Evolutionary conservation across 2,797 vertebrate genomes (phyloP), one percentile per base, ranked within the genome.

Genomic region (Coluber constrictor): DNA sequence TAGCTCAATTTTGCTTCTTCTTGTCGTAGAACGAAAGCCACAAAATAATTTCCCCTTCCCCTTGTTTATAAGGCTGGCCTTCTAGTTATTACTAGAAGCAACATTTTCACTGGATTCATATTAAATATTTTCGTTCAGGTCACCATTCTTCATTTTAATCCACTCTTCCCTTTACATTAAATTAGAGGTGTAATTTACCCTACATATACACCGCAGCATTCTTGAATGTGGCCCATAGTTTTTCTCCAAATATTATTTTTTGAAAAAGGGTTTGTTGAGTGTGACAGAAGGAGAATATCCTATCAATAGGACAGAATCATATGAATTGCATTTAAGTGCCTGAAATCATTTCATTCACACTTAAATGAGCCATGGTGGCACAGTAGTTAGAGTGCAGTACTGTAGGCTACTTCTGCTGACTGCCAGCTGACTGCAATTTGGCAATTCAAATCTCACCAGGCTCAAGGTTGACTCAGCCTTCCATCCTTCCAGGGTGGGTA

Each of bases 1-100:
- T 96, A 96, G 79, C 47, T 95, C 95, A 86, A 87, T 51, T 94
- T 93, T 94, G 87, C 66, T 90, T 95, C 94, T 37, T 94, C 92
- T 89, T 57, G 86, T 93, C 74, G 91, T 92, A 93, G 55, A 93
- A 93, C 90, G 90, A 94, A 94, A 93, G 92, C 90, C 91, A 70
- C 95, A 95, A 94, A 63, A 0, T 91, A 63, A 74, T 92, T 56
- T 55, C 88, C 51, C 83, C 54, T 79, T 91, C 92, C 43, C 37
- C 5, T 89, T 92, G 94, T 95, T 95, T 96, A 93, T 18, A 93
- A 20, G 57, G 90, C 91, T 93, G 93, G 95, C 86, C 94, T 95
- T 93, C 94, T 89, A 88, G 47, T 94, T 95, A 90, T 88, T 94
- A 92, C 25, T 37, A 57, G 0, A 0, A 86, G 59, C 87, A 90